These are phyloP conservation scores for Mobula hypostoma DNA, from an alignment of 2,113 vertebrate genomes.

Conservation along the genomic window DNA sequence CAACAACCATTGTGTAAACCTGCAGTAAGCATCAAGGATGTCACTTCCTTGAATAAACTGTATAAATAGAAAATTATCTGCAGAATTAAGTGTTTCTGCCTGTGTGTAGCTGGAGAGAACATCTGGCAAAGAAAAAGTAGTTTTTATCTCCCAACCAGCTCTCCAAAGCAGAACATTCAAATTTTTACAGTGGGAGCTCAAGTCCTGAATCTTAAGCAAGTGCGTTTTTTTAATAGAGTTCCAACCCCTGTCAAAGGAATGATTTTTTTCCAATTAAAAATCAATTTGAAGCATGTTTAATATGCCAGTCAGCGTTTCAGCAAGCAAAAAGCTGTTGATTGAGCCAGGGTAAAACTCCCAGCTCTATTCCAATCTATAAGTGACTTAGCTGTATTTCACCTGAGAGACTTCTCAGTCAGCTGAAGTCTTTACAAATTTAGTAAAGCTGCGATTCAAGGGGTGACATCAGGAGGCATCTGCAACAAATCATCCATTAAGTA, in stretches of 20 bases:
- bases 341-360: not conserved
- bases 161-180: not conserved
- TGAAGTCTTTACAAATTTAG: not conserved
- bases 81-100: not conserved
- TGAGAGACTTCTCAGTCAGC: not conserved
- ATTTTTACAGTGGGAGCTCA: not conserved
- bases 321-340: not conserved
- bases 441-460: not conserved
- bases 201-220: not conserved
- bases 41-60: not conserved
- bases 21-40: not conserved
- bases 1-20: not conserved
- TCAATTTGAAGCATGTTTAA: slow-evolving; percentile 11
- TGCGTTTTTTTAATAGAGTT: not conserved
- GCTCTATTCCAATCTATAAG: not conserved
- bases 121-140: not conserved
- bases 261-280: slow-evolving; percentile 11
- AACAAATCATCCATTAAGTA: not conserved
- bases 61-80: not conserved
- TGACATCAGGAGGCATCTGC: not conserved
- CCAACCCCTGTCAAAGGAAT: not conserved
- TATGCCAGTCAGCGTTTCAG: slow-evolving; percentile 11
- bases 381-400: not conserved
- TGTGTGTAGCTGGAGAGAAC: not conserved
- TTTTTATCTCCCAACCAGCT: not conserved